Percentiles rank a stretch among this genome's conserved stretches.
Conservation (phyloP, 2,888 invertebrate genomes). For the Notodonta dromedarius region DNA sequence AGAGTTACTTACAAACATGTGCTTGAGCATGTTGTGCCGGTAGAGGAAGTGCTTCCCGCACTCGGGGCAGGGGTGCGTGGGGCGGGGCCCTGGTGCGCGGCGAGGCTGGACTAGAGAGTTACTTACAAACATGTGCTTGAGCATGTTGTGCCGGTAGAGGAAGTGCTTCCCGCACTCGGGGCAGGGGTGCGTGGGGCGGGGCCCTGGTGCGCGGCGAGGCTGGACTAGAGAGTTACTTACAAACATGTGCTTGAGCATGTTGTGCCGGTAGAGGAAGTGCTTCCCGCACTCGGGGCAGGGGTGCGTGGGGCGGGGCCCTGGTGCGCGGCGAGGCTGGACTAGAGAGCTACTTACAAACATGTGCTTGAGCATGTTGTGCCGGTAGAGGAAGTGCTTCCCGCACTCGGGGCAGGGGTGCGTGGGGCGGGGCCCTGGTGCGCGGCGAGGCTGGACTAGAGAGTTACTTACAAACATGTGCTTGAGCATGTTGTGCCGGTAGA, state of each 20-base stretch:
- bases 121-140: too few species aligned
- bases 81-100: too few species aligned
- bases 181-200: too few species aligned
- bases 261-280: conserved; percentile 10
- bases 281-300: conserved; percentile 22
- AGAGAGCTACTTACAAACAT: conserved; percentile 23
- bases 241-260: conserved; percentile 24
- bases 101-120: too few species aligned
- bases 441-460: conserved; percentile 7
- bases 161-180: too few species aligned
- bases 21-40: too few species aligned
- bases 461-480: conserved; percentile 29
- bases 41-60: too few species aligned
- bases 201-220: too few species aligned
- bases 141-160: too few species aligned
- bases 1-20: too few species aligned
- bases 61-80: too few species aligned
- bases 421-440: conserved; percentile 4
- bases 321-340: conserved; percentile 13
- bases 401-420: conserved; percentile 15
- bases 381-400: conserved; percentile 17
- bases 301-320: neutral
- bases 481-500: conserved; percentile 9
- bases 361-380: conserved; percentile 16
- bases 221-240: conserved; percentile 13